Conservation (phyloP, 2,797 vertebrate genomes). For the Phataginus tetradactyla region DNA sequence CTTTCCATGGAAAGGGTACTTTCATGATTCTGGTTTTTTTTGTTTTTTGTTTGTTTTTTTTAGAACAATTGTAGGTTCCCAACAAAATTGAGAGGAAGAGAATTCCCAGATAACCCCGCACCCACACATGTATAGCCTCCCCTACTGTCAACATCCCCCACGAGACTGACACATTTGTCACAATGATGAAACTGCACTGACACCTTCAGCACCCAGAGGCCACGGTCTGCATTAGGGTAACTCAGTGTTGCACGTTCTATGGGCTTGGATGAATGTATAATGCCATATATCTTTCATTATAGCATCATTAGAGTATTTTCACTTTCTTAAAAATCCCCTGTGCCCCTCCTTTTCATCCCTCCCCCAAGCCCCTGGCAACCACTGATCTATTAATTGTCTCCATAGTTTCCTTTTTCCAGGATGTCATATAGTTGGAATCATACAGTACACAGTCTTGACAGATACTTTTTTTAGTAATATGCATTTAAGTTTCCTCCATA, state of each 20-base stretch:
- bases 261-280: background rate
- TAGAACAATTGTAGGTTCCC: background rate
- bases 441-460: background rate
- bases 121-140: rapidly evolving
- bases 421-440: background rate
- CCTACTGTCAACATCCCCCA: rapidly evolving
- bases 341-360: too few relatives aligned
- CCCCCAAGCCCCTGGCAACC: background rate
- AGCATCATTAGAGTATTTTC: background rate
- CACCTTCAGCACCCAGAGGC: rapidly evolving
- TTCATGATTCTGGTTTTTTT: background rate
- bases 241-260: rapidly evolving
- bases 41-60: background rate
- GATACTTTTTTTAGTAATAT: background rate
- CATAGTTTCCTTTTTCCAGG: background rate
- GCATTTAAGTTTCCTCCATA: background rate
- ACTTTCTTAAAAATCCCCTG: background rate
- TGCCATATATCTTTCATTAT: rapidly evolving
- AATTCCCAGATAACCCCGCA: rapidly evolving
- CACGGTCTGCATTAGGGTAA: rapidly evolving
- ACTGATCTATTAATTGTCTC: background rate
- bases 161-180: rapidly evolving
- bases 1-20: background rate
- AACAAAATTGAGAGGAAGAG: background rate
- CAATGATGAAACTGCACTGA: too few relatives aligned